Evolutionary conservation across 2,888 invertebrate genomes (phyloP).

Genomic region (Anaspis maculata): DNA sequence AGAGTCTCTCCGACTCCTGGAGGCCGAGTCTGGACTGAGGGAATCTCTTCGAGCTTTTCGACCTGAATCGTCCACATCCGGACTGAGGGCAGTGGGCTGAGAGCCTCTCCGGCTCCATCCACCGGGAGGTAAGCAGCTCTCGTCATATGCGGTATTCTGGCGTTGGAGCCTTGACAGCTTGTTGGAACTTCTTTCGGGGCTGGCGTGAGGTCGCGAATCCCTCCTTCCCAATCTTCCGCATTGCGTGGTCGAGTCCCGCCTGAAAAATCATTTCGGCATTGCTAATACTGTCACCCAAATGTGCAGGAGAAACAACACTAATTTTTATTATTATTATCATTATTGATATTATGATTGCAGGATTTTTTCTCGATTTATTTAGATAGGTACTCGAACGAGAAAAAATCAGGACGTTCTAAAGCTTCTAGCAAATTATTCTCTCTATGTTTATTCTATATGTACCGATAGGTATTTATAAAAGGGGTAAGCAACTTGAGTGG

Average conservation of each 20-base stretch:
- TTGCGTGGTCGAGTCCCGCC: constrained; percentile 80
- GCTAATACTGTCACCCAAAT: too few species aligned
- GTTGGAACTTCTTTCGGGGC: constrained; percentile 52
- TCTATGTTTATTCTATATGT: too few species aligned
- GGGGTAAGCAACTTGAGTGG: too few species aligned
- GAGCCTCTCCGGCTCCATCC: constrained; percentile 64
- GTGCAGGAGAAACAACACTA: too few species aligned
- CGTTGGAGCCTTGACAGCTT: constrained; percentile 57
- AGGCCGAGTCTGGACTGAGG: constrained; percentile 84
- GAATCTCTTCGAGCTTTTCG: constrained; percentile 74
- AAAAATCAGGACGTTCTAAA: too few species aligned
- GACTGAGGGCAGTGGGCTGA: constrained; percentile 73
- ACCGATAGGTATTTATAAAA: too few species aligned
- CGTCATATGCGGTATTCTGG: constrained; percentile 85
- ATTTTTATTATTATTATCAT: too few species aligned
- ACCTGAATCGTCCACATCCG: constrained; percentile 63
- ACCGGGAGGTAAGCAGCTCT: constrained; percentile 63
- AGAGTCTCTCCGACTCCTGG: constrained; percentile 64
- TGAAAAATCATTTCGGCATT: too few species aligned
- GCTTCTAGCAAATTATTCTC: too few species aligned
- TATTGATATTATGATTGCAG: too few species aligned
- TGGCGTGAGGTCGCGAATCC: constrained; percentile 58
- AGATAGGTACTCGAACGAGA: too few species aligned
- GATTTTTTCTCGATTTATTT: too few species aligned
- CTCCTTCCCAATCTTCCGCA: constrained; percentile 59